Evolutionary conservation across 2,113 vertebrate genomes (phyloP).

Genomic region (Coryphaenoides rupestris): DNA sequence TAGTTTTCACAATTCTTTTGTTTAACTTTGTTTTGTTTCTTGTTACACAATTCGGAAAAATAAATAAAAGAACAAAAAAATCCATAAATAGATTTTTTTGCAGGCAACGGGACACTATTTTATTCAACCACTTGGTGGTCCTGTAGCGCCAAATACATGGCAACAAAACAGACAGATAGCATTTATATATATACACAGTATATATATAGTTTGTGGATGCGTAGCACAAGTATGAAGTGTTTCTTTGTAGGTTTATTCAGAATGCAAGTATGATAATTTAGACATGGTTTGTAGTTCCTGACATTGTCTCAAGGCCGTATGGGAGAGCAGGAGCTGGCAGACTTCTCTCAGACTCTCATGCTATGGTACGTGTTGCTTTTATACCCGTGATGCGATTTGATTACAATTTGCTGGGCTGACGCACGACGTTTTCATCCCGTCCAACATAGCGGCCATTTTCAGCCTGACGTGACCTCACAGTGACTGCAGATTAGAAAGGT

Average conservation of each 20-base stretch:
- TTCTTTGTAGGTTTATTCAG: too few species aligned
- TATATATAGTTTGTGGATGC: background rate
- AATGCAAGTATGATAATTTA: background rate
- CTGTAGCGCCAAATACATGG: too few species aligned
- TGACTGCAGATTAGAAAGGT: slow-evolving; percentile 34
- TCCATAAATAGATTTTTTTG: too few species aligned
- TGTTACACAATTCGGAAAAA: slow-evolving; percentile 50
- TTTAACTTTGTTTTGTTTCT: slow-evolving; percentile 28
- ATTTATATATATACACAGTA: background rate
- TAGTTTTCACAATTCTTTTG: background rate
- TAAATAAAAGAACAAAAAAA: slow-evolving; percentile 38
- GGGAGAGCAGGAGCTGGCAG: too few species aligned
- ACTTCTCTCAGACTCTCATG: slow-evolving; percentile 6
- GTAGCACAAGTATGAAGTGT: too few species aligned
- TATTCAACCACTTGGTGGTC: too few species aligned
- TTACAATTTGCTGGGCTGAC: slow-evolving; percentile 16
- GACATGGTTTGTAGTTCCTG: background rate
- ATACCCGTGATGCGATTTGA: slow-evolving; percentile 17
- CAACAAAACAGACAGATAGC: too few species aligned
- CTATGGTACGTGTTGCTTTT: slow-evolving; percentile 26
- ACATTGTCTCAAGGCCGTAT: background rate
- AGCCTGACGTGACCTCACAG: slow-evolving; percentile 22
- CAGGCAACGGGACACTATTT: too few species aligned
- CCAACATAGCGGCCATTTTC: slow-evolving; percentile 12
- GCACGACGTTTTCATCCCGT: slow-evolving; percentile 9